These are phyloP conservation scores for Cydia amplana DNA, from an alignment of 1,140 invertebrate species.

Conservation along the genomic window DNA sequence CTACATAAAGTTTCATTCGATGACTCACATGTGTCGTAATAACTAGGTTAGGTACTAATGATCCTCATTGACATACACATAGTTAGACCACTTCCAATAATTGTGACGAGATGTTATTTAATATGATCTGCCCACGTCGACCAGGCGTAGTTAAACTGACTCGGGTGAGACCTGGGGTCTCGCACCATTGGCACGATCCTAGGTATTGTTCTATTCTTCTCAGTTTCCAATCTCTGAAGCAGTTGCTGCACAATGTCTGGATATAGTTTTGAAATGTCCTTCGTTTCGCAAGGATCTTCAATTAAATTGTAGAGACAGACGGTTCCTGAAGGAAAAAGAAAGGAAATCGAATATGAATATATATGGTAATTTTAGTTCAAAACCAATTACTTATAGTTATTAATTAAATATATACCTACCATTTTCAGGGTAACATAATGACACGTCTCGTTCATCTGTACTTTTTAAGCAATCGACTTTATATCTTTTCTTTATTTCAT, in stretches of 20 bases:
- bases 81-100: too few relatives aligned
- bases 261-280: constrained; percentile 50
- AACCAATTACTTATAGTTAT: neutral
- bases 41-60: too few relatives aligned
- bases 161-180: constrained; percentile 50
- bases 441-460: constrained; percentile 26
- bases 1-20: too few relatives aligned
- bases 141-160: constrained; percentile 58
- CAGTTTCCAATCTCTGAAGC: constrained; percentile 44
- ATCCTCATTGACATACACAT: too few relatives aligned
- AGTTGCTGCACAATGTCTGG: constrained; percentile 53
- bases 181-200: constrained; percentile 45
- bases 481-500: constrained; percentile 46
- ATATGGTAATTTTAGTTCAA: neutral
- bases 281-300: constrained; percentile 64
- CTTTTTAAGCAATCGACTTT: constrained; percentile 49
- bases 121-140: constrained; percentile 34
- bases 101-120: neutral
- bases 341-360: neutral
- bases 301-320: constrained; percentile 63
- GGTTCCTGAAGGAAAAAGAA: constrained; percentile 48
- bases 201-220: constrained; percentile 50
- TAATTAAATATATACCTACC: constrained; percentile 42
- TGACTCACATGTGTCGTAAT: too few relatives aligned
- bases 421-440: constrained; percentile 53